Evolutionary conservation across 37 sponge, comb jelly and placozoan genomes (phyloP), one percentile per base, ranked within the genome.

Genomic region (Beroe ovata): DNA sequence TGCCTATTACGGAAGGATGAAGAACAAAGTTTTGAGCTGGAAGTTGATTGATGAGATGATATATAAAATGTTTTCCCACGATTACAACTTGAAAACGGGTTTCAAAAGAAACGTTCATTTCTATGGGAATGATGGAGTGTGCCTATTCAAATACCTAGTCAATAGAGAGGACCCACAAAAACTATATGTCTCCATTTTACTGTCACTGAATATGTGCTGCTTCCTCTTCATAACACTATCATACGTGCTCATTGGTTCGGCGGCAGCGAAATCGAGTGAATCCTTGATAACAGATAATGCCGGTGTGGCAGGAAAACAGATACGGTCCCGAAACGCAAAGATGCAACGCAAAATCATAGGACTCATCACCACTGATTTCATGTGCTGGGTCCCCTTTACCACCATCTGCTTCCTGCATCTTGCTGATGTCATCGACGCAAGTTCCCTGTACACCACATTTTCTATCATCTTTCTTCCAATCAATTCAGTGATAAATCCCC

Each of bases 201-300:
- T 62, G 21, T 23, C 63, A 6, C 21, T 62, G 28, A 62, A 62
- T 29, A 28, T 62, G 4, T 23, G 4, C 23, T 62, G 63, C 26
- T 62, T 62, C 63, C 26, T 62, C 63, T 62, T 62, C 23, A 62
- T 62, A 62, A 28, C 63, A 62, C 21, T 62, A 6, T 62, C 63
- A n/a, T 62, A 62, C 23, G 28, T 62, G 8, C 63, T 62, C 22
- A 62, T 62, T 18, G 63, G 63, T n/a, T n/a, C n/a, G n/a, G n/a
- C n/a, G n/a, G n/a, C n/a, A n/a, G n/a, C n/a, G n/a, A n/a, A n/a
- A n/a, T n/a, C n/a, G n/a, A n/a, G n/a, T n/a, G n/a, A n/a, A n/a
- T n/a, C n/a, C n/a, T n/a, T n/a, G n/a, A n/a, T n/a, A n/a, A n/a
- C n/a, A n/a, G n/a, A n/a, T n/a, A n/a, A n/a, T n/a, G n/a, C n/a